Base-by-base conservation (phyloP, 2,113 vertebrate species). In the Sinosuthora webbiana region DNA sequence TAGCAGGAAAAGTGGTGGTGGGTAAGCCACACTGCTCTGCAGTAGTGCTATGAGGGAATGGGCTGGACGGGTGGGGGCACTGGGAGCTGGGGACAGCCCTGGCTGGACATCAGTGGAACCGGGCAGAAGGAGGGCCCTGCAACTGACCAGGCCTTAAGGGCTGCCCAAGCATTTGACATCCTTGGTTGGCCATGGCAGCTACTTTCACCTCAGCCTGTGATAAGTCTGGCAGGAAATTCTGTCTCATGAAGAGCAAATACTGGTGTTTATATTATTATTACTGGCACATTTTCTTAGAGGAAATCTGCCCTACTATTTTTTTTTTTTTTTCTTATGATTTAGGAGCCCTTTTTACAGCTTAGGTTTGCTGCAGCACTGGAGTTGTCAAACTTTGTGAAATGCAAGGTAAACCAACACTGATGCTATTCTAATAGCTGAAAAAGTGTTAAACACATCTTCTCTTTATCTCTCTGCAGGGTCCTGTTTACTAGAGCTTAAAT, bases 401-500 rank as follows among this genome's bases (percentile, higher is more conserved):
- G 24, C 27, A 67, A 84, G 57, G 64, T 50, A 74, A 89, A 94
- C 64, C n/a, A 73, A 64, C 25, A 65, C 41, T 7, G 3, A 18
- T 93, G 50, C 11, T 35, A 67, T 86, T 88, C 50, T 75, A 85
- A 57, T 75, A 90, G 41, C 33, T 94, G 42, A 85, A 94, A 93
- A 93, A 59, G 33, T 73, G 75, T 95, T 97, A 97, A 98, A 83
- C 45, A 62, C 5, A 39, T 83, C 96, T 93, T 94, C 60, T 31
- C 41, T 96, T 97, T 96, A 96, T 95, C 22, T 96, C 39, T 91
- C 97, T 45, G 4, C 55, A 88, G 96, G 82, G 94, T 25, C 69
- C 77, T 89, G 45, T 97, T 97, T 97, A 89, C 83, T 96, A 78
- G 55, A 83, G 83, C 79, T 97, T 97, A 97, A 97, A 97, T 96